A percentile compares a stretch with the other conserved stretches of the same genome.
Evolutionary conservation across 2,888 invertebrate species (phyloP).

Genomic region (Acleris emargana): DNA sequence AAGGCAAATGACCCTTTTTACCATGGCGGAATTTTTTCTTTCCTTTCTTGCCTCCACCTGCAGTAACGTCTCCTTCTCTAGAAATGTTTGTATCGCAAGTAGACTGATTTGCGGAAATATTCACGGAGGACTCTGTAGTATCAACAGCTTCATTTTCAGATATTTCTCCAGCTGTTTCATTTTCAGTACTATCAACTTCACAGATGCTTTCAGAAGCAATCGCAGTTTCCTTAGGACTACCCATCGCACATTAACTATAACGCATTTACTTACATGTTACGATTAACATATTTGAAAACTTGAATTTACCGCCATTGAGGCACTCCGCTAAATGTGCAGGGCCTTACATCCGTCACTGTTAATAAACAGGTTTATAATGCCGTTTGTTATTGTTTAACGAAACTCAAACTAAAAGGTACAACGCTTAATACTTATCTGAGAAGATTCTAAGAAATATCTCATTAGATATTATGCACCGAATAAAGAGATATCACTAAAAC

Average conservation of each 20-base stretch:
- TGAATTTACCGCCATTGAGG: conserved; percentile 79
- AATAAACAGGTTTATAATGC: conserved; percentile 80
- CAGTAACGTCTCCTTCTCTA: conserved; percentile 63
- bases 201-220: conserved; percentile 53
- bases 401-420: conserved; percentile 37
- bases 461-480: conserved; percentile 40
- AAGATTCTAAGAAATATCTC: conserved; percentile 13
- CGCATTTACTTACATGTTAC: conserved; percentile 56
- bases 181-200: conserved; percentile 55
- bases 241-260: conserved; percentile 60
- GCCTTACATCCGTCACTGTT: conserved; percentile 82
- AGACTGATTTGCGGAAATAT: conserved; percentile 51
- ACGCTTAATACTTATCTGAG: conserved; percentile 15
- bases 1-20: conserved; percentile 68
- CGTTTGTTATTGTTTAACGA: conserved; percentile 55
- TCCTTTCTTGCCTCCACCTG: conserved; percentile 62
- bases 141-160: conserved; percentile 64
- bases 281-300: conserved; percentile 59
- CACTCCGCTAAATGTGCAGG: conserved; percentile 78
- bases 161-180: conserved; percentile 60
- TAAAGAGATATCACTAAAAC: conserved; percentile 41
- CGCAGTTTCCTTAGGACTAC: conserved; percentile 69
- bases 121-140: conserved; percentile 57
- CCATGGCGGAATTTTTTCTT: conserved; percentile 77
- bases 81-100: conserved; percentile 58